These are phyloP conservation scores for Callimorpha dominula DNA, from an alignment of 2,888 invertebrate species.

Conservation along the genomic window DNA sequence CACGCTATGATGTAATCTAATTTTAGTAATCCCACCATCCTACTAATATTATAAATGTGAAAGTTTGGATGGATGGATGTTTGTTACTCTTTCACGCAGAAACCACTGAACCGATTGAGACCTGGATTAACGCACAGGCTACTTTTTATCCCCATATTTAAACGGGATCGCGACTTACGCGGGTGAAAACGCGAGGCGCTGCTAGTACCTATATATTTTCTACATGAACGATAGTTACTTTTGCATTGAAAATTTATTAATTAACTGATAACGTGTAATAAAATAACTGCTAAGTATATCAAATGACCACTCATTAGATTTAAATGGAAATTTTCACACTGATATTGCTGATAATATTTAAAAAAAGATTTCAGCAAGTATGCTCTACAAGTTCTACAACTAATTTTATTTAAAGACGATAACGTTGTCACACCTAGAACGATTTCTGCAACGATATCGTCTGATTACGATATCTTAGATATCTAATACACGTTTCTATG, in stretches of 20 bases:
- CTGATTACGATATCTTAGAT: not conserved
- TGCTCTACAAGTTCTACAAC: not conserved
- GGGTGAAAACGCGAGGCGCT: too few relatives aligned
- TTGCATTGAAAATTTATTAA: not conserved
- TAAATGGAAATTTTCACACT: slow-evolving; percentile 4
- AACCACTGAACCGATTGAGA: too few relatives aligned
- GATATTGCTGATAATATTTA: slow-evolving; percentile 1
- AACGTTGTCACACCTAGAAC: slow-evolving; percentile 27
- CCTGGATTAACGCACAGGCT: too few relatives aligned
- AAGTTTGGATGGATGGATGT: too few relatives aligned
- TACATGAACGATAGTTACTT: not conserved
- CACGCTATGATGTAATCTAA: not conserved
- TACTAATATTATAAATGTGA: too few relatives aligned
- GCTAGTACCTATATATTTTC: not conserved
- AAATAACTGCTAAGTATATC: not conserved
- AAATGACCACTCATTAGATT: not conserved
- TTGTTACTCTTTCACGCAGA: too few relatives aligned
- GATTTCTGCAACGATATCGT: slow-evolving; percentile 37
- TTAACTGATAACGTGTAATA: not conserved
- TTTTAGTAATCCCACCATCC: too few relatives aligned
- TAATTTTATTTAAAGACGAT: not conserved
- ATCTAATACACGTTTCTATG: slow-evolving; percentile 9
- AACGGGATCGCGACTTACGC: too few relatives aligned
- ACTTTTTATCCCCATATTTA: too few relatives aligned
- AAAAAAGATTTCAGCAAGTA: not conserved